Base-by-base conservation (phyloP, 2,888 invertebrate species). In the Eulithis prunata region DNA sequence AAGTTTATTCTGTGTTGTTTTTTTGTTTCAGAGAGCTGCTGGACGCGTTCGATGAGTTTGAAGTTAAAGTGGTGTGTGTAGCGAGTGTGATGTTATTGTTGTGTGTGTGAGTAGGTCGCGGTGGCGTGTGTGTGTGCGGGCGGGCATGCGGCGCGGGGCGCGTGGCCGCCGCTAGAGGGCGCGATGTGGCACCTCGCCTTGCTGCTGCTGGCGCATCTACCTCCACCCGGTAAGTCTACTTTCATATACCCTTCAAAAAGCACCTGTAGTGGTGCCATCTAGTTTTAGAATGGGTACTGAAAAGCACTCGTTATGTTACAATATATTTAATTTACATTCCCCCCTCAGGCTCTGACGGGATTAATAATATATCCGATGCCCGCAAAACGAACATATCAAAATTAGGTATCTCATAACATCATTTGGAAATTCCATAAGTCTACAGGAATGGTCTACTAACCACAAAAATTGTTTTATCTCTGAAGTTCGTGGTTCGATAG, bases 381-480 rank as follows among this genome's bases (percentile, higher is more conserved):
- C 52, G 12, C 32, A 0, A 12, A 11, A 2, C 11, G 11, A n/a
- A 12, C 12, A n/a, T 52, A 12, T n/a, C 5, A n/a, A 7, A 51
- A 66, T 62, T 41, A 57, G 21, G 49, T 12, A 58, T 28, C 64
- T 64, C 49, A 75, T 74, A 71, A 74, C 72, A 74, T 71, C 66
- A 75, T 74, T 78, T 74, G 67, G 68, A 75, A 74, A 74, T 78
- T 78, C 72, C 66, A 73, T 71, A 71, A 72, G 71, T 73, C 73
- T 71, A 71, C 70, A 73, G 73, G 78, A 80, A 75, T 76, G 74
- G 65, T 75, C 72, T 81, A 79, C 81, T 77, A 81, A 82, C 81
- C 70, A 73, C 81, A 80, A 84, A 85, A 85, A 87, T 83, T 82
- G 86, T 85, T 88, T 85, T 83, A 84, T 83, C 82, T 82, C 60